Evolutionary conservation across 2,113 vertebrate genomes (phyloP).

Genomic region (Semnornis frantzii): DNA sequence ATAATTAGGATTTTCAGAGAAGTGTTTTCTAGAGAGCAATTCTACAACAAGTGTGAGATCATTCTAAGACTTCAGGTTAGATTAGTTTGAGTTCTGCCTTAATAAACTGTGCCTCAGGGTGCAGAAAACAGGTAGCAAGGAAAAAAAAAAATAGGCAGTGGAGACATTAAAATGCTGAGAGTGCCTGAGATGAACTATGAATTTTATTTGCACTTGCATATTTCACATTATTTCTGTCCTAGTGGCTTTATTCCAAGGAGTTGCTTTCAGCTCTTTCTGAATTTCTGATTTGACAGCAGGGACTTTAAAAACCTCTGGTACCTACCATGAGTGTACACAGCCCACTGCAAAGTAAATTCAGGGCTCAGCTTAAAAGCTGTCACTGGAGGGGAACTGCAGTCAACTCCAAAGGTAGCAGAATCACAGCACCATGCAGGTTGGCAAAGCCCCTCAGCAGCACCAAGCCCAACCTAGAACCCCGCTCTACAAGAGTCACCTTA

Average conservation of each 20-base stretch:
- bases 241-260: not conserved
- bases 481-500: no score
- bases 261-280: not conserved
- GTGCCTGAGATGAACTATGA: not conserved
- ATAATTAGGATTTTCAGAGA: not conserved
- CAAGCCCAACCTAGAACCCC: no score
- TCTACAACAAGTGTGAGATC: not conserved
- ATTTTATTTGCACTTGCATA: not conserved
- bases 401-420: fast-evolving
- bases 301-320: no score
- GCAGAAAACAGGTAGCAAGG: not conserved
- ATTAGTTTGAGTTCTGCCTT: not conserved
- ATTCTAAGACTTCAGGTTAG: not conserved
- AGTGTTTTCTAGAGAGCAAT: not conserved
- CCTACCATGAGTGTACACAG: not conserved
- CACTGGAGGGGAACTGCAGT: not conserved
- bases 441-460: no score
- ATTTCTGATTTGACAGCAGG: not conserved
- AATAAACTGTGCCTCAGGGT: not conserved
- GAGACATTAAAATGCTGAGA: not conserved
- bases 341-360: not conserved
- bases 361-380: not conserved
- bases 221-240: not conserved
- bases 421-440: no score
- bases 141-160: not conserved